phyloP scores from a whole-genome alignment of 2,888 invertebrate genomes.

The Platypus cylindrus region DNA sequence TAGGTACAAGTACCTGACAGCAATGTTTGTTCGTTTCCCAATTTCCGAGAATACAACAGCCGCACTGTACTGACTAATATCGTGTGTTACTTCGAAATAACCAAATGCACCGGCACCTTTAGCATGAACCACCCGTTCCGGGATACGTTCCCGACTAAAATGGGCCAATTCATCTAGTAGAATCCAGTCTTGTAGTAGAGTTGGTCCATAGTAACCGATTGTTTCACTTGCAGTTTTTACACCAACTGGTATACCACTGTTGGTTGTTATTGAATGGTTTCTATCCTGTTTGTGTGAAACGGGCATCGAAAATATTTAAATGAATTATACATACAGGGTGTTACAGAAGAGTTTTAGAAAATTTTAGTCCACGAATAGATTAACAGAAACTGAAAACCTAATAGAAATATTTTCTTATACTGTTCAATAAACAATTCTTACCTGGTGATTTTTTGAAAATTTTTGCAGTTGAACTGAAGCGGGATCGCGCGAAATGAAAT shows the following conservation, averaged over 20 bases:
- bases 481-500: constrained; percentile 31
- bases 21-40: constrained; percentile 67
- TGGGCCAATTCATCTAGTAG: constrained; percentile 66
- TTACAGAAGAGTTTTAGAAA: no score
- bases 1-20: constrained; percentile 35
- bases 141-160: constrained; percentile 84
- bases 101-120: constrained; percentile 84
- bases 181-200: constrained; percentile 71
- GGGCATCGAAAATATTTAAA: no score
- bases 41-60: constrained; percentile 63
- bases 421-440: constrained; percentile 7
- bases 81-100: constrained; percentile 76
- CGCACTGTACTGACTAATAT: constrained; percentile 63
- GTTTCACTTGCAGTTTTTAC: constrained; percentile 65
- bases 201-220: constrained; percentile 73
- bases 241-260: constrained; percentile 68
- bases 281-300: no score
- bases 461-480: constrained; percentile 26
- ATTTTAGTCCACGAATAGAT: no score
- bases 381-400: no score
- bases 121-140: constrained; percentile 90
- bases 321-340: no score
- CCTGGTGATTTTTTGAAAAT: constrained; percentile 22
- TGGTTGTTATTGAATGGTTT: constrained; percentile 54
- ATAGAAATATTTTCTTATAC: no score